Evolutionary conservation across 2,113 vertebrate species (phyloP).

Genomic region (Rhombomys opimus): DNA sequence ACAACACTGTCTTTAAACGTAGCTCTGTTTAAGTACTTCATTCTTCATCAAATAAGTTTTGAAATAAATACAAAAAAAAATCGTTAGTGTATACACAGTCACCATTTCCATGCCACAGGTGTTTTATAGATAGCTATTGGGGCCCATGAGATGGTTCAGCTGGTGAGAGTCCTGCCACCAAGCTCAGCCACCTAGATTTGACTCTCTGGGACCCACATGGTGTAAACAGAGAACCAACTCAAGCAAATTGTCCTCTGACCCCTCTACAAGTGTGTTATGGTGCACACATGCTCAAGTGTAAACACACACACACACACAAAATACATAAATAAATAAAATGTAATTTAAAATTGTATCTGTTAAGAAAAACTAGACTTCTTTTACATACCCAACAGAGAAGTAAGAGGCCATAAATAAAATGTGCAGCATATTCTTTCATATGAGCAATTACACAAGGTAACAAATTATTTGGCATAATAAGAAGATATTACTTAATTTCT

Average conservation of each 20-base stretch:
- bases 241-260: background rate
- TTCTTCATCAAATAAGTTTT: background rate
- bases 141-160: background rate
- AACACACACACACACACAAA: background rate
- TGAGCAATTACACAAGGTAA: background rate
- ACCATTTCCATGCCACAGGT: background rate
- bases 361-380: background rate
- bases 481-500: slow-evolving; percentile 17
- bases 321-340: background rate
- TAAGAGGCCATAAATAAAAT: background rate
- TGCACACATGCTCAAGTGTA: background rate
- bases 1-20: background rate
- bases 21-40: background rate
- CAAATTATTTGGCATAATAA: background rate
- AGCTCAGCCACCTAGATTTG: background rate
- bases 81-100: background rate
- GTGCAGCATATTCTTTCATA: background rate
- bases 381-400: background rate
- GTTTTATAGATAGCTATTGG: background rate
- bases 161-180: background rate
- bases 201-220: no score
- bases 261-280: no score
- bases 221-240: background rate
- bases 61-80: background rate
- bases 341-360: background rate